A percentile compares a stretch with the other conserved stretches of the same genome.
Conservation (phyloP, 2,888 invertebrate genomes). For the Didymodactylos carnosus region DNA sequence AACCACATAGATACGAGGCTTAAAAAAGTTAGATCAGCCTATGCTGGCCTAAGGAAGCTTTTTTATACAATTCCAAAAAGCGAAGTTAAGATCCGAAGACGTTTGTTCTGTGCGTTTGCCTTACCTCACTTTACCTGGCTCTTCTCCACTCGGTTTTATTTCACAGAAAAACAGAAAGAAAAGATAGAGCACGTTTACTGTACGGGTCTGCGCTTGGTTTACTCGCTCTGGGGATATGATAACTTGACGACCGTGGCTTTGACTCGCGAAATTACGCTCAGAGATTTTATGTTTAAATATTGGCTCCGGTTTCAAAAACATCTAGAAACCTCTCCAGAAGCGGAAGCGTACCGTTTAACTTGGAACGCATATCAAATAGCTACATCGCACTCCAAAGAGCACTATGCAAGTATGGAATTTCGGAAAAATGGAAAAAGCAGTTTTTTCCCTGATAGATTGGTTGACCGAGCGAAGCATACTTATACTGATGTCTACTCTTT, state of each 20-base stretch:
- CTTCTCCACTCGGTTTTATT: not conserved
- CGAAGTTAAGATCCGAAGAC: no score
- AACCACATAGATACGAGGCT: not conserved
- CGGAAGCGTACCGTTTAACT: not conserved
- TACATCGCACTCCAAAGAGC: accelerated
- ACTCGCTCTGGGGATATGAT: not conserved
- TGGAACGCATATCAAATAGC: not conserved
- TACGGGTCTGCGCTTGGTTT: not conserved
- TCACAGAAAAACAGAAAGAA: not conserved
- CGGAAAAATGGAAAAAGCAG: no score
- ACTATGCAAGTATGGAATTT: not conserved
- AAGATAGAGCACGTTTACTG: not conserved
- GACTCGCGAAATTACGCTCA: not conserved
- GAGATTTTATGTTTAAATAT: not conserved
- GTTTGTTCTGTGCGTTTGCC: not conserved
- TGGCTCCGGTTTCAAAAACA: not conserved
- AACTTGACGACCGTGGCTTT: not conserved
- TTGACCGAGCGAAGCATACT: no score
- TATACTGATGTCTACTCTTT: no score
- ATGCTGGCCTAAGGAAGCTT: no score
- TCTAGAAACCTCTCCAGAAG: not conserved
- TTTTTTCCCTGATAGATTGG: no score
- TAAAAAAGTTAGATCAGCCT: no score
- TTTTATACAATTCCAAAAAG: no score
- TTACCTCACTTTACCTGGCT: not conserved